Conservation (phyloP, 2,888 invertebrate species). For the Gymnosoma rotundatum region DNA sequence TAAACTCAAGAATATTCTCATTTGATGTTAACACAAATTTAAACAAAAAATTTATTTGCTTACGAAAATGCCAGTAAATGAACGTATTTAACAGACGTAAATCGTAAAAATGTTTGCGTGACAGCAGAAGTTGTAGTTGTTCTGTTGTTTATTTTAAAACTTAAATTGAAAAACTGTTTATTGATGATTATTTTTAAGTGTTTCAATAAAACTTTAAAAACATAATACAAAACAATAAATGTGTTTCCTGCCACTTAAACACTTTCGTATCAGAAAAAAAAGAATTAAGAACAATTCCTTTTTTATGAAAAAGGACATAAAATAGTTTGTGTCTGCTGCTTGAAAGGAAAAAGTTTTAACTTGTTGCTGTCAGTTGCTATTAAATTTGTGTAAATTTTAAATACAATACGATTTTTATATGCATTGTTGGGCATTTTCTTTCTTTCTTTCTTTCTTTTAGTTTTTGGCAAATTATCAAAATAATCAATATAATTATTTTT, state of each 20-base stretch:
- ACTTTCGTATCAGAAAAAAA: neutral
- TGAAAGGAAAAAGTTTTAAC: conserved; percentile 18
- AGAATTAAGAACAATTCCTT: too few species aligned
- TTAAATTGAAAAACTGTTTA: conserved; percentile 23
- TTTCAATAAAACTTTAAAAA: conserved; percentile 4
- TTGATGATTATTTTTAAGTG: conserved; percentile 8
- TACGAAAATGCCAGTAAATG: too few species aligned
- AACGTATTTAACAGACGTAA: neutral
- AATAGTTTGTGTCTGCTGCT: neutral
- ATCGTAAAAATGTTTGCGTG: conserved; percentile 30
- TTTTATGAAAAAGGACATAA: neutral
- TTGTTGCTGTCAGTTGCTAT: conserved; percentile 21
- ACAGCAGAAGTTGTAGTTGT: conserved; percentile 5
- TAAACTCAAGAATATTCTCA: neutral
- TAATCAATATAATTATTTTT: conserved; percentile 34
- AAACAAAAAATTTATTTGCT: too few species aligned
- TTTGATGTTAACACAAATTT: too few species aligned
- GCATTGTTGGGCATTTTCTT: neutral
- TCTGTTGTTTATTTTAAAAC: conserved; percentile 1
- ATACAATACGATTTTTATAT: neutral
- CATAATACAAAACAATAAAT: neutral
- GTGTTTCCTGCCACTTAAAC: neutral
- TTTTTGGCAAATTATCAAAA: conserved; percentile 49
- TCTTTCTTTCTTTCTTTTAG: neutral
- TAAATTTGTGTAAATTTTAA: conserved; percentile 33